Evolutionary conservation across 2,113 vertebrate species (phyloP), one percentile per base, ranked within the genome.

Genomic region (Dipodomys stephensi): DNA sequence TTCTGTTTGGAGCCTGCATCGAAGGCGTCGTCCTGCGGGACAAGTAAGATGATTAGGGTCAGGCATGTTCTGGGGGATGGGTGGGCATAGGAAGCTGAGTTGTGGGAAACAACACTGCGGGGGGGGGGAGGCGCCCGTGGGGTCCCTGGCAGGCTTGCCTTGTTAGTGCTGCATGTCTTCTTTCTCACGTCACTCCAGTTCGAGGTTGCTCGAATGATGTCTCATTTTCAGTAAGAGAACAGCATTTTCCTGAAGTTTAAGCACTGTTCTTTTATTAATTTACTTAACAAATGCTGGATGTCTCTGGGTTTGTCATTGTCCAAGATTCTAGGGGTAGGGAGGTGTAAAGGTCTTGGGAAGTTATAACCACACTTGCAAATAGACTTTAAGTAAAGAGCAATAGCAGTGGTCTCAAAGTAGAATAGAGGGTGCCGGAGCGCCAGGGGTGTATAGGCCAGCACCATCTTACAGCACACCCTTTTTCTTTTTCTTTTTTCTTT

Each of bases 1-100:
- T 99, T 68, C 98, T 99, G 93, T 99, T 99, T 0, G 99, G 99
- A 32, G 98, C 99, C 19, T 99, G 99, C 98, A 99, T 99, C 0
- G 99, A 99, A 90, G 99, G 99, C 0, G 98, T 99, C 0, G 99
- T 99, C 87, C 98, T 99, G 92, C 98, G 99, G 6, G 99, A 99
- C 98, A 99, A 99, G 99, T 97, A 60, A 60, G 87, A 73, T 60
- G 9, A 65, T 1, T 15, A 2, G 1, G 6, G 28, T 73, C 80
- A 53, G 23, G 53, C 2, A 30, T 80, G 6, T 74, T 27, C 39
- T 18, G 64, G 39, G 77, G 39, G 28, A 16, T 20, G 28, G 82
- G 11, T 27, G 27, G 74, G 35, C 16, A 9, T 2, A 67, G n/a
- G 35, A 91, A 60, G 30, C 18, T 3, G 23, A 13, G 23, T 89